phyloP scores from a whole-genome alignment of 2,888 invertebrate genomes.

The Meta bourneti region DNA sequence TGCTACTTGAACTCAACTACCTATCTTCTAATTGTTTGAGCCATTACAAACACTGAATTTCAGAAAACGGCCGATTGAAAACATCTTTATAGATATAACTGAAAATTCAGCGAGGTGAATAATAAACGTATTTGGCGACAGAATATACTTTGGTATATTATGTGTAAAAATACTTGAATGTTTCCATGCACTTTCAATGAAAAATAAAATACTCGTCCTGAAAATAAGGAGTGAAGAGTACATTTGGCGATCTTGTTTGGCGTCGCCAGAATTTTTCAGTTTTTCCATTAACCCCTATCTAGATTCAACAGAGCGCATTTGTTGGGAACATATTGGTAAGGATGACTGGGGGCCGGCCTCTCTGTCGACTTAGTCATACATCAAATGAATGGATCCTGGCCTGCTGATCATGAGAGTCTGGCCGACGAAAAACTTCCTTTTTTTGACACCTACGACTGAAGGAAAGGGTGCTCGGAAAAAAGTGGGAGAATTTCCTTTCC shows the following conservation, averaged over 20 bases:
- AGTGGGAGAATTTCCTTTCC: conserved; percentile 12
- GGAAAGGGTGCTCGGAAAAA: conserved; percentile 1
- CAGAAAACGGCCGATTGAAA: too few species aligned
- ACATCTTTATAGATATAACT: too few species aligned
- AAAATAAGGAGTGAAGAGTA: background rate
- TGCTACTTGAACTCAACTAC: too few species aligned
- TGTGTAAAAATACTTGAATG: background rate
- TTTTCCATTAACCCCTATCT: conserved; percentile 35
- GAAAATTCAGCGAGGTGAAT: too few species aligned
- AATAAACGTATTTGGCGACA: too few species aligned
- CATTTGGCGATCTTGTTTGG: conserved; percentile 37
- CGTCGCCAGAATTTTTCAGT: background rate
- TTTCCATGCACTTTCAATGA: background rate
- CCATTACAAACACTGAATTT: too few species aligned
- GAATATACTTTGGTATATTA: too few species aligned
- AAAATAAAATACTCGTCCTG: background rate
- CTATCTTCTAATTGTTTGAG: too few species aligned
- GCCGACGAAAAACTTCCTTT: conserved; percentile 31
- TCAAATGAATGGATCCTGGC: conserved; percentile 47
- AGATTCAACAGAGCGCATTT: conserved; percentile 38
- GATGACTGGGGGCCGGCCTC: conserved; percentile 1
- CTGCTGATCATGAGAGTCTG: conserved; percentile 29
- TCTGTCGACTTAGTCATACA: conserved; percentile 72
- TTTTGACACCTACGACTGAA: conserved; percentile 26
- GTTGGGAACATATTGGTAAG: conserved; percentile 65